Percentiles rank a stretch among this genome's conserved stretches.
phyloP scores from a whole-genome alignment of 2,888 invertebrate species.

The Aporophyla nigra region DNA sequence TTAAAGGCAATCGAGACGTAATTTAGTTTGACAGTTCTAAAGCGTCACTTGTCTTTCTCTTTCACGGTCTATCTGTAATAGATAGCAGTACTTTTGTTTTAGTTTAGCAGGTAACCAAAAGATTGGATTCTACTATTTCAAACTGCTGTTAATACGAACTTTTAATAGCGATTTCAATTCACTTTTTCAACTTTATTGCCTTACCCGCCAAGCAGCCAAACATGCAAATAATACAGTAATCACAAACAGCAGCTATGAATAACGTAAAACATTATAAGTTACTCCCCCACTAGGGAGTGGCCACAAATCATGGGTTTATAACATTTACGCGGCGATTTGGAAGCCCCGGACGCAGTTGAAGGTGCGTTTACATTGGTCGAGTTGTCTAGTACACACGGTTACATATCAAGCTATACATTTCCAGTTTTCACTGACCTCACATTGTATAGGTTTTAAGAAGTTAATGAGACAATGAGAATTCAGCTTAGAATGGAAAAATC shows the following conservation, averaged over 20 bases:
- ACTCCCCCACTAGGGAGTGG: slow-evolving; percentile 43
- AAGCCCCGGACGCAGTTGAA: slow-evolving; percentile 8
- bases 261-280: slow-evolving; percentile 30
- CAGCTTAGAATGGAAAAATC: no score
- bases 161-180: not conserved
- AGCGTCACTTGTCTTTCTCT: no score
- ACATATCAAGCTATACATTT: no score
- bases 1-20: no score
- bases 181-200: not conserved
- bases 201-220: not conserved
- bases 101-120: no score
- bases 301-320: slow-evolving; percentile 70
- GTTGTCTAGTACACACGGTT: not conserved
- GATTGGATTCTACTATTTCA: not conserved
- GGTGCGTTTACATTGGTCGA: slow-evolving; percentile 20
- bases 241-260: slow-evolving; percentile 6
- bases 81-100: no score
- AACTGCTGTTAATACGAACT: not conserved
- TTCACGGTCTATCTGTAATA: no score
- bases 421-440: no score
- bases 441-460: no score
- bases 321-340: slow-evolving; percentile 49
- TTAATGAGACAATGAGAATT: no score
- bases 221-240: slow-evolving; percentile 22
- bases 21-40: no score